Conservation (phyloP, 2,797 vertebrate genomes). For the Dallia pectoralis region DNA sequence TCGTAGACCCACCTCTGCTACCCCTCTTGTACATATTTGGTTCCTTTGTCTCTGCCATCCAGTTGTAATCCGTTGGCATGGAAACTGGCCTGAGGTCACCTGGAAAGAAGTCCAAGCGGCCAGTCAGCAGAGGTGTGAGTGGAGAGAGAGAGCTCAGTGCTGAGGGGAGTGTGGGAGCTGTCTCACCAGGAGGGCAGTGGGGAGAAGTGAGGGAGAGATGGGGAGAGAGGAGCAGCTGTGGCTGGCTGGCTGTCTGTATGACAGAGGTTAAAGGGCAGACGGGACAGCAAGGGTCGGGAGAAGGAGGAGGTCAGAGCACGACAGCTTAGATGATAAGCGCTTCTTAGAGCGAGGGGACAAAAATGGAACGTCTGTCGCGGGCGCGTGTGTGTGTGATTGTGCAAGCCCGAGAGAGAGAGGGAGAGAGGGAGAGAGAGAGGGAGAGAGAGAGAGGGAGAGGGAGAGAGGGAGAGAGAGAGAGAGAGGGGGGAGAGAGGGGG, state of each 20-base stretch:
- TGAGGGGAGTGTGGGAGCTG: too few species aligned
- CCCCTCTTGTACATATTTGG: slow-evolving; percentile 68
- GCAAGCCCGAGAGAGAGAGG: slow-evolving; percentile 1
- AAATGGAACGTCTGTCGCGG: not conserved
- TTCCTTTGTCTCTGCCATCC: slow-evolving; percentile 71
- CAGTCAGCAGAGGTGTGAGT: slow-evolving; percentile 19
- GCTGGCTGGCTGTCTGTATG: not conserved
- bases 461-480: too few species aligned
- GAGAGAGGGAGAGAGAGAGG: too few species aligned
- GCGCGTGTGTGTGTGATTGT: not conserved
- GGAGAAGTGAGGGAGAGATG: not conserved
- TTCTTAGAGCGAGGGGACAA: not conserved
- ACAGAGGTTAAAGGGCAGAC: not conserved
- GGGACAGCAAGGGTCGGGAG: not conserved
- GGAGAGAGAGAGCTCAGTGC: not conserved
- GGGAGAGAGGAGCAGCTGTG: not conserved
- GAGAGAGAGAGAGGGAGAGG: too few species aligned
- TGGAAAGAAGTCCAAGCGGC: slow-evolving; percentile 53
- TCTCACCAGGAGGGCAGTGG: too few species aligned
- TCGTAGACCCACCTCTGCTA: slow-evolving; percentile 68
- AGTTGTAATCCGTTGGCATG: slow-evolving; percentile 66
- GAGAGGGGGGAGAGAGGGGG: too few species aligned
- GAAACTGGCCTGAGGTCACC: slow-evolving; percentile 74
- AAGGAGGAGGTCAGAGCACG: not conserved
- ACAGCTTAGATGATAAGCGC: not conserved